These are phyloP conservation scores for Drosophila parvula DNA, from an alignment of 1,140 invertebrate species.

Conservation along the genomic window DNA sequence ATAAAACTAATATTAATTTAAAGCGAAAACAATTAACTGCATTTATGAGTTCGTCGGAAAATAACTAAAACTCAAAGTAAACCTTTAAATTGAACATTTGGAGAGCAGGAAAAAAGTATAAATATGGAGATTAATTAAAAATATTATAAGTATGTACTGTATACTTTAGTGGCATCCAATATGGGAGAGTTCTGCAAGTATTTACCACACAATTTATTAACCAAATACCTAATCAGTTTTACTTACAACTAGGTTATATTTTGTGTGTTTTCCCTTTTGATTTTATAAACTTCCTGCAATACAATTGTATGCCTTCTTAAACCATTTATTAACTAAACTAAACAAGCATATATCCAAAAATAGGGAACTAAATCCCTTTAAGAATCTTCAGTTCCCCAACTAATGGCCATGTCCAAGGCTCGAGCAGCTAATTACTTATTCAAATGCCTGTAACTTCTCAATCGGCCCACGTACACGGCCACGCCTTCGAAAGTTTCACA, in stretches of 20 bases:
- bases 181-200: too few species aligned
- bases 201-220: too few species aligned
- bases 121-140: too few species aligned
- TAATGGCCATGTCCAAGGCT: not conserved
- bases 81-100: not conserved
- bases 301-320: not conserved
- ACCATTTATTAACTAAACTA: not conserved
- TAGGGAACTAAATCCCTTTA: not conserved
- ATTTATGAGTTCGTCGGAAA: slow-evolving; percentile 9
- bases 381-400: not conserved
- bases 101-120: not conserved
- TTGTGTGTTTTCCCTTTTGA: too few species aligned
- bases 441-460: slow-evolving; percentile 25
- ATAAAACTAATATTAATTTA: slow-evolving; percentile 56
- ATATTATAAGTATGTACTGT: too few species aligned
- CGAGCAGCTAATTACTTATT: not conserved
- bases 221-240: too few species aligned
- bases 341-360: too few species aligned
- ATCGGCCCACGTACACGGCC: slow-evolving; percentile 25
- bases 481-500: slow-evolving; percentile 39
- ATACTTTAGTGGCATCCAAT: too few species aligned
- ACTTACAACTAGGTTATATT: too few species aligned
- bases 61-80: not conserved
- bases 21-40: slow-evolving; percentile 55
- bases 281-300: too few species aligned